A percentile compares a stretch with the other conserved stretches of the same genome.
phyloP scores from a whole-genome alignment of 35 echinoderm and acorn worm genomes.

The Apostichopus parvimensis region DNA sequence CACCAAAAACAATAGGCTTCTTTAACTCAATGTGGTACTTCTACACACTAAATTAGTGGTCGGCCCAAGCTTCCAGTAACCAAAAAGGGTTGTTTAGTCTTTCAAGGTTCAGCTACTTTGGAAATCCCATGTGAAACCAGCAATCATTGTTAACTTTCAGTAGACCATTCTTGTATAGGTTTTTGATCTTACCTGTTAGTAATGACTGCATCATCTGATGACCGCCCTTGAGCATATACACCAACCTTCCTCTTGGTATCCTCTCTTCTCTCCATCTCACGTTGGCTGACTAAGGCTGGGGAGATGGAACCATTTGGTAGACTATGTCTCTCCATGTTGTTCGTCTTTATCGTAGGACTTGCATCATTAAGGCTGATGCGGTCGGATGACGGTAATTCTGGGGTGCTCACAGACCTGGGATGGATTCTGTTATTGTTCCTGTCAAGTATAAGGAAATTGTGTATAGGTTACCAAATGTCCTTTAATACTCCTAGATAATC shows the following conservation, averaged over 20 bases:
- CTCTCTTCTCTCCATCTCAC: conserved; percentile 16
- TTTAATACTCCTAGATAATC: too few relatives aligned
- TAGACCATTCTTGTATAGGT: too few relatives aligned
- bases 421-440: conserved; percentile 52
- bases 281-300: conserved; percentile 6
- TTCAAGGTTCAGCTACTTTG: too few relatives aligned
- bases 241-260: conserved; percentile 27
- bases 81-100: not conserved
- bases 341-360: not conserved
- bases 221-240: not conserved
- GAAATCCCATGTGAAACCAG: too few relatives aligned
- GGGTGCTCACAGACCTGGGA: conserved; percentile 75
- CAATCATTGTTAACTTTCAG: too few relatives aligned
- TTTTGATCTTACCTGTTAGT: not conserved
- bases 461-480: not conserved
- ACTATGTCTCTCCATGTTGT: conserved; percentile 9
- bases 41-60: too few relatives aligned
- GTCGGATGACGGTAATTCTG: conserved; percentile 65
- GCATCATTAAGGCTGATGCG: conserved; percentile 35
- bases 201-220: conserved; percentile 40
- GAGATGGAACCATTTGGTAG: conserved; percentile 41
- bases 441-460: not conserved
- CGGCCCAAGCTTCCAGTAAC: too few relatives aligned
- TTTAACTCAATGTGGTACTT: too few relatives aligned
- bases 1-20: too few relatives aligned